A percentile compares a stretch with the other conserved stretches of the same genome.
These are phyloP conservation scores for Tichodroma muraria DNA, from an alignment of 2,113 vertebrate genomes.

Conservation along the genomic window DNA sequence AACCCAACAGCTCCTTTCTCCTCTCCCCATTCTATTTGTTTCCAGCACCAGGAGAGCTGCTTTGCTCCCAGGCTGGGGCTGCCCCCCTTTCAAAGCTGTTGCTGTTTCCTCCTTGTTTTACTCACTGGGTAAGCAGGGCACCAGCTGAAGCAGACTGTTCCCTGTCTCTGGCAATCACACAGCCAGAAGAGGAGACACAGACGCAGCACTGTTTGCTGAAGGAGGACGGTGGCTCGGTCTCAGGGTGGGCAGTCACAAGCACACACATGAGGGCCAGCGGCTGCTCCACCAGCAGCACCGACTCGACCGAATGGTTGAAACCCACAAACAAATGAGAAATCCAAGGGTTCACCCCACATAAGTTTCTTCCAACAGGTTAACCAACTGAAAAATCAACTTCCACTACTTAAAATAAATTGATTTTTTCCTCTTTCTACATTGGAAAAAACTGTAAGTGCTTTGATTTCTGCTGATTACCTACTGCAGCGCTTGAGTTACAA, in stretches of 20 bases:
- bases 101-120: not conserved
- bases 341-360: not conserved
- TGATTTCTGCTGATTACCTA: not conserved
- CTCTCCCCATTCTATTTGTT: not conserved
- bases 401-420: not conserved
- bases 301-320: not conserved
- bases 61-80: not conserved
- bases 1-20: not conserved
- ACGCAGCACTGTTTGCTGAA: not conserved
- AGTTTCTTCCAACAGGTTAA: not conserved
- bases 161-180: not conserved
- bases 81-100: not conserved
- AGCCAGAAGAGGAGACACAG: not conserved
- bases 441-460: not conserved
- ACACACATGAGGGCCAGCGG: not conserved
- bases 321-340: not conserved
- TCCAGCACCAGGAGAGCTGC: not conserved
- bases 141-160: not conserved
- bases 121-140: not conserved
- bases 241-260: not conserved
- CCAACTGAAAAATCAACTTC: conserved; percentile 10
- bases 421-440: not conserved
- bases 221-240: not conserved
- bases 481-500: conserved; percentile 11
- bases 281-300: not conserved